phyloP scores from a whole-genome alignment of 1,140 invertebrate species.

The Venturia canescens region DNA sequence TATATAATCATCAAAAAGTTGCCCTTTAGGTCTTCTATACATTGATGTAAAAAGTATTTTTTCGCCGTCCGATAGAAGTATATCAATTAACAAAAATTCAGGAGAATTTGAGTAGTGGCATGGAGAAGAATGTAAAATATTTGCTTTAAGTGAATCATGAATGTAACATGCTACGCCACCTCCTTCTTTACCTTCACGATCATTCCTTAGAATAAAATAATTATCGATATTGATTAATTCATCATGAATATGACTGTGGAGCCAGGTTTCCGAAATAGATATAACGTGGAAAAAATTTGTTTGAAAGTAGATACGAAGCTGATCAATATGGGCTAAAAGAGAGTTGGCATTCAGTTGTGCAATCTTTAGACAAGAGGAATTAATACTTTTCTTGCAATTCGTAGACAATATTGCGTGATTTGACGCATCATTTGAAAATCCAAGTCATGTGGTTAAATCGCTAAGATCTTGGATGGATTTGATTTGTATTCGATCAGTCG shows the following conservation, averaged over 20 bases:
- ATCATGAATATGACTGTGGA: not conserved
- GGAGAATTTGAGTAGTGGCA: not conserved
- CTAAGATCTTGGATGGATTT: not conserved
- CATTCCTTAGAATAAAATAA: constrained; percentile 4
- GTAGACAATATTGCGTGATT: not conserved
- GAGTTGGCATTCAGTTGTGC: not conserved
- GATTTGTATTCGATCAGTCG: not conserved
- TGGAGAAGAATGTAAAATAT: not conserved
- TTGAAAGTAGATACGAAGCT: not conserved
- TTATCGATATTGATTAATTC: not conserved
- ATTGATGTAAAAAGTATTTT: not conserved
- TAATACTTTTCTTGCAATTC: not conserved
- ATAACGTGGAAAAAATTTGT: not conserved
- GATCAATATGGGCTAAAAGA: not conserved
- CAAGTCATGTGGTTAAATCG: not conserved
- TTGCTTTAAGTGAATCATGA: not conserved
- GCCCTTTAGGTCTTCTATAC: not conserved
- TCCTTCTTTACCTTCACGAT: not conserved
- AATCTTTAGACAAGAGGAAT: not conserved
- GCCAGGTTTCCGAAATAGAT: not conserved
- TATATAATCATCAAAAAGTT: not conserved
- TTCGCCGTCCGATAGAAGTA: not conserved
- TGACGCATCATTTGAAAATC: too few species aligned
- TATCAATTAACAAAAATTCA: not conserved
- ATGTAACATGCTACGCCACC: not conserved